phyloP scores from a whole-genome alignment of 1,140 invertebrate species.

The Cecropterus lyciades region DNA sequence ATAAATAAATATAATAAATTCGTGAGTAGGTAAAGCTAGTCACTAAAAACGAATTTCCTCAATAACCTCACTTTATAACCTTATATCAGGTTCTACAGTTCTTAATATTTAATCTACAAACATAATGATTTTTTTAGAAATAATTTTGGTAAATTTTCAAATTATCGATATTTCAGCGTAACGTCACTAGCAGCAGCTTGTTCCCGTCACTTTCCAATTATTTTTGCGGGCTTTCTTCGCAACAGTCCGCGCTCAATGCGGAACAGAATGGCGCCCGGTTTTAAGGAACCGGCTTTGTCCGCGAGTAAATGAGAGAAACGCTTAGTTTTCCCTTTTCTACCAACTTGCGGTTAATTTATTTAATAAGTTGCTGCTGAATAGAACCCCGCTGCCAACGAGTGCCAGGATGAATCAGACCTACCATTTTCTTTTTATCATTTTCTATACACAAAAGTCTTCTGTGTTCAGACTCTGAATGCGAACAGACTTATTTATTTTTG shows the following conservation, averaged over 20 bases:
- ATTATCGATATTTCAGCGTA: slow-evolving; percentile 43
- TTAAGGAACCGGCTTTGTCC: slow-evolving; percentile 79
- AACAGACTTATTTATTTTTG: slow-evolving; percentile 45
- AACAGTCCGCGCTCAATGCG: slow-evolving; percentile 65
- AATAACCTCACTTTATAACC: too few species aligned
- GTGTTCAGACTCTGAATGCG: slow-evolving; percentile 50
- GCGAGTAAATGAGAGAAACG: slow-evolving; percentile 64
- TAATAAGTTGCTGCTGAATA: slow-evolving; percentile 81
- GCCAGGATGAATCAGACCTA: slow-evolving; percentile 69
- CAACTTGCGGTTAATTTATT: slow-evolving; percentile 80
- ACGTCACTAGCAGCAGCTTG: slow-evolving; percentile 55
- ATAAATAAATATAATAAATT: too few species aligned
- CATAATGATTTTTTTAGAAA: too few species aligned
- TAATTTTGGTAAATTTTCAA: too few species aligned
- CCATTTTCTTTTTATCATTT: slow-evolving; percentile 64
- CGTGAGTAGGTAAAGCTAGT: too few species aligned
- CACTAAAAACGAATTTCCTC: too few species aligned
- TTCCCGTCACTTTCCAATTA: slow-evolving; percentile 80
- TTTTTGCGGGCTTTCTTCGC: slow-evolving; percentile 77
- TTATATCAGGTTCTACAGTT: too few species aligned
- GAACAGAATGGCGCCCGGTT: slow-evolving; percentile 70
- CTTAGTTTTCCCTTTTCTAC: slow-evolving; percentile 77
- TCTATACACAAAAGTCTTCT: slow-evolving; percentile 64
- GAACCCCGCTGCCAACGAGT: slow-evolving; percentile 53
- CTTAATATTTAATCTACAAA: too few species aligned